Evolutionary conservation across 2,888 invertebrate species (phyloP).

Genomic region (Sphecodes monilicornis): DNA sequence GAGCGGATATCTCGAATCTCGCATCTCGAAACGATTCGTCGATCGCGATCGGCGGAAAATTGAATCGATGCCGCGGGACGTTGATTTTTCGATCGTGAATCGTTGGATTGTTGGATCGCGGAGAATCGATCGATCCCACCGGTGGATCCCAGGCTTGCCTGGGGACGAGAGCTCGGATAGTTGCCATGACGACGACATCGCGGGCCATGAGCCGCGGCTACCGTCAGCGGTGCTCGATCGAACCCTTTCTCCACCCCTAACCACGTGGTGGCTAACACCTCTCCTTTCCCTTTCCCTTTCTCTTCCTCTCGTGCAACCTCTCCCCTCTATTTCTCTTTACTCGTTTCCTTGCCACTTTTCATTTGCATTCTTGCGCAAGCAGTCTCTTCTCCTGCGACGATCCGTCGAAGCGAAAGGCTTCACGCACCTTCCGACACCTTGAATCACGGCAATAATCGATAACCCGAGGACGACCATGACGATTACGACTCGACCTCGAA

Average conservation of each 20-base stretch:
- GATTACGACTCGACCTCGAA: neutral
- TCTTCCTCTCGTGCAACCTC: neutral
- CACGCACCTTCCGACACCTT: neutral
- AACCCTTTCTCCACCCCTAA: conserved; percentile 62
- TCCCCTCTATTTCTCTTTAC: neutral
- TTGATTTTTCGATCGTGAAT: neutral
- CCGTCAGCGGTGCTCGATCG: conserved; percentile 77
- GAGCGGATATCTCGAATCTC: neutral
- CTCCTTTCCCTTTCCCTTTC: neutral
- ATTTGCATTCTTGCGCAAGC: neutral
- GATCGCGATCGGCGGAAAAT: neutral
- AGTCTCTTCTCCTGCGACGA: neutral
- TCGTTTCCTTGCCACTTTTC: conserved; percentile 3
- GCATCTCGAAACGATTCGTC: neutral
- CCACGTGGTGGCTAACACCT: conserved; percentile 7
- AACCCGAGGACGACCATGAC: neutral
- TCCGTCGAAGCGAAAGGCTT: neutral
- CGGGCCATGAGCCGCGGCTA: conserved; percentile 70
- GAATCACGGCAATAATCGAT: neutral
- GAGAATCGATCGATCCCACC: conserved; percentile 73
- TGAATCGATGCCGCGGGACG: no score
- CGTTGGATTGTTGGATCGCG: neutral
- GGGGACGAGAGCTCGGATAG: conserved; percentile 76
- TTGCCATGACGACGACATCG: conserved; percentile 78
- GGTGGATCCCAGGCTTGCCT: conserved; percentile 76